phyloP scores from a whole-genome alignment of 2,888 invertebrate species.

The Thera britannica region DNA sequence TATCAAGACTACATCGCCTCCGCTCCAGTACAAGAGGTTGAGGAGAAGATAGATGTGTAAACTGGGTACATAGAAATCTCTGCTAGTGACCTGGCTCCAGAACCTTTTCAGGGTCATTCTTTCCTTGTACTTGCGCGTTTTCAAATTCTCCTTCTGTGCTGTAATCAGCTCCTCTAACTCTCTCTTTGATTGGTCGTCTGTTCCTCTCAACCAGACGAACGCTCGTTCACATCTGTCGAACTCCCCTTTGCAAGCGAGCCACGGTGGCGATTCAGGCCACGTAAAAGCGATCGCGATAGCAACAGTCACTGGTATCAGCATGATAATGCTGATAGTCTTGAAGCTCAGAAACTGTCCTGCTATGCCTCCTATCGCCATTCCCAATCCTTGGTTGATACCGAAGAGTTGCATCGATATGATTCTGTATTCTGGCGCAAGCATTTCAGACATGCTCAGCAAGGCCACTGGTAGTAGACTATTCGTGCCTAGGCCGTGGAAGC shows the following conservation, averaged over 20 bases:
- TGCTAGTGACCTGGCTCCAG: conserved; percentile 26
- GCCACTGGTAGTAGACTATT: conserved; percentile 30
- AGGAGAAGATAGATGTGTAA: conserved; percentile 34
- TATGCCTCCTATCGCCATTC: conserved; percentile 29
- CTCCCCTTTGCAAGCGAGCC: conserved; percentile 42
- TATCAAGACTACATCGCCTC: conserved; percentile 35
- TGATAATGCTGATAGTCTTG: conserved; percentile 27
- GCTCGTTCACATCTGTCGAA: conserved; percentile 35
- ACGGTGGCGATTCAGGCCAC: conserved; percentile 43
- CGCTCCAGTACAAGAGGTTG: conserved; percentile 38
- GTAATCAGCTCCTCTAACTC: conserved; percentile 35
- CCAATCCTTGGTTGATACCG: conserved; percentile 24
- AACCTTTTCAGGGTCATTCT: conserved; percentile 12
- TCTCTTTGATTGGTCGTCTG: conserved; percentile 22
- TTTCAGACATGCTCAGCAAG: conserved; percentile 31
- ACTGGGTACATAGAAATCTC: conserved; percentile 40
- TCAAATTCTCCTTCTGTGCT: conserved; percentile 30
- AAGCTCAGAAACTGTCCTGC: conserved; percentile 30
- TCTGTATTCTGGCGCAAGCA: conserved; percentile 32
- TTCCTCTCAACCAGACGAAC: conserved; percentile 41
- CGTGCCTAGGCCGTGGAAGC: conserved; percentile 34
- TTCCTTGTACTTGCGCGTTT: not conserved
- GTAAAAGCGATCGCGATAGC: conserved; percentile 27
- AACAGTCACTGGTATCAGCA: conserved; percentile 24
- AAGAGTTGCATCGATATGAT: conserved; percentile 22